These are phyloP conservation scores for Phania funesta DNA, from an alignment of 2,888 invertebrate genomes.

Conservation along the genomic window DNA sequence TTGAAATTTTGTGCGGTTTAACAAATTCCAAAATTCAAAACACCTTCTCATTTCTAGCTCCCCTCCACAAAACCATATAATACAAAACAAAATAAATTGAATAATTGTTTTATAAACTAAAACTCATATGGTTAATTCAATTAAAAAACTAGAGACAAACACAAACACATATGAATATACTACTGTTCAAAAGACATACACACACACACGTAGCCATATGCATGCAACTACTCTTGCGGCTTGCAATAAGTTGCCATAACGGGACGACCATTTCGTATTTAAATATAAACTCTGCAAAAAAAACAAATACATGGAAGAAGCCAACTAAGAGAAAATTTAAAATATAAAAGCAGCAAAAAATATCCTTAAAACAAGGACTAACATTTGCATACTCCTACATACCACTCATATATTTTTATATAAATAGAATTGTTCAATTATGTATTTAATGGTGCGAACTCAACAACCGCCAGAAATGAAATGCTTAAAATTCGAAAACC, in stretches of 20 bases:
- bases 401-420: no score
- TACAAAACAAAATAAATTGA: background rate
- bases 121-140: constrained; percentile 20
- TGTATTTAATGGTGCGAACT: constrained; percentile 46
- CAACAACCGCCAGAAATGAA: background rate
- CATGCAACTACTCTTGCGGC: background rate
- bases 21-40: background rate
- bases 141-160: background rate
- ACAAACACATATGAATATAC: background rate
- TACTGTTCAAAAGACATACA: background rate
- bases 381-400: constrained; percentile 36
- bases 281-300: constrained; percentile 3
- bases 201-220: background rate
- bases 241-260: constrained; percentile 37
- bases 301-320: constrained; percentile 1
- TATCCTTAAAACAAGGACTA: constrained; percentile 15
- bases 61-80: background rate
- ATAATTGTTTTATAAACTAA: constrained; percentile 30
- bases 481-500: constrained; percentile 2
- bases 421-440: constrained; percentile 64
- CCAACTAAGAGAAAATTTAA: background rate
- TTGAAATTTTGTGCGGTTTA: background rate
- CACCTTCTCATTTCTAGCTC: background rate
- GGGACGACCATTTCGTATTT: constrained; percentile 57
- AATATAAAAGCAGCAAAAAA: background rate